Conservation (phyloP, 2,797 vertebrate species). For the Microtus obscurus region DNA sequence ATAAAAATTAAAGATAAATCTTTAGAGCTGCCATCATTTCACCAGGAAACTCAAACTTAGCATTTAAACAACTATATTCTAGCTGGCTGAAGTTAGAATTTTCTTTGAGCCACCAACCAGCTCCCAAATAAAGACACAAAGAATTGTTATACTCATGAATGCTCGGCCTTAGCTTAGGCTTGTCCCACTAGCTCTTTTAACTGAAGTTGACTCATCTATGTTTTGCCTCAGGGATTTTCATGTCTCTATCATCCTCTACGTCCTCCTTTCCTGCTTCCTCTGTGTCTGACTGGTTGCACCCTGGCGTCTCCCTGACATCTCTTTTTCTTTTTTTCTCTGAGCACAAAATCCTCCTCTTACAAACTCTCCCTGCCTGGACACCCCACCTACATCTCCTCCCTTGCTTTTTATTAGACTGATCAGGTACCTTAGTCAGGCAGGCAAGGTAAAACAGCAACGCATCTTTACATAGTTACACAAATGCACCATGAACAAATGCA, state of each 20-base stretch:
- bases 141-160: background rate
- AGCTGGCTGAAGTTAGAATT: background rate
- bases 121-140: background rate
- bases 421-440: background rate
- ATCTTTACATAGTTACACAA: background rate
- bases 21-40: background rate
- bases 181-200: background rate
- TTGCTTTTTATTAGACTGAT: background rate
- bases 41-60: background rate
- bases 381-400: background rate
- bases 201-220: background rate
- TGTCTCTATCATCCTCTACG: background rate
- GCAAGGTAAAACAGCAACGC: background rate
- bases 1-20: background rate
- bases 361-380: background rate
- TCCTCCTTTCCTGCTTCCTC: background rate
- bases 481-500: background rate
- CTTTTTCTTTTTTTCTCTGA: too few relatives aligned
- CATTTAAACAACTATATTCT: background rate
- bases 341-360: background rate
- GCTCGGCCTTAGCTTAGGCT: background rate
- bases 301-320: background rate
- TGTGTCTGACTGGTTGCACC: background rate
- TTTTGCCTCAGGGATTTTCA: background rate
- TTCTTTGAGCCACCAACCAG: background rate